Evolutionary conservation across 2,113 vertebrate genomes (phyloP).

Genomic region (Gopherus evgoodei): DNA sequence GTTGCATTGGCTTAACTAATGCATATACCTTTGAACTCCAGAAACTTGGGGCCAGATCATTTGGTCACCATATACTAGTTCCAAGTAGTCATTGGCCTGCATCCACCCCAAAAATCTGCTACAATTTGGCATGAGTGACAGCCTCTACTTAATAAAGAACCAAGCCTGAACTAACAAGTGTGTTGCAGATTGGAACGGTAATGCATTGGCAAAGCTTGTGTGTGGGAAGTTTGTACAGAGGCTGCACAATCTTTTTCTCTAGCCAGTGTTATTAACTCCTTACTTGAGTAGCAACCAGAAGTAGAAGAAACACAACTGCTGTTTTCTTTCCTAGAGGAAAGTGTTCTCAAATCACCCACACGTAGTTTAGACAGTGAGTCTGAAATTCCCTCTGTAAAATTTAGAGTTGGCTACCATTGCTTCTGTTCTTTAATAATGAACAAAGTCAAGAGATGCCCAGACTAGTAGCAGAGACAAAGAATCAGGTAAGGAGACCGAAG

Average conservation of each 20-base stretch:
- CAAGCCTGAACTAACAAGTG: background rate
- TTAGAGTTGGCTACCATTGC: background rate
- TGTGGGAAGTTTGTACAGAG: background rate
- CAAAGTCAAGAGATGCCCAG: background rate
- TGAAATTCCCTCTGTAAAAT: background rate
- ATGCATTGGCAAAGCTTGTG: background rate
- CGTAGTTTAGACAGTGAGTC: background rate
- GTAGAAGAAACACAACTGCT: background rate
- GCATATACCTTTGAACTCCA: background rate
- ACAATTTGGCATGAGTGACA: background rate
- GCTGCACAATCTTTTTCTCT: background rate
- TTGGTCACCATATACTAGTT: background rate
- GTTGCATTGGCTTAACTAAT: background rate
- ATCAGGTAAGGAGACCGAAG: background rate
- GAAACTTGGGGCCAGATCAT: background rate
- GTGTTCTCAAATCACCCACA: background rate
- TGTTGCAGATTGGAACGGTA: background rate
- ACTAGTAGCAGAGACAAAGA: background rate
- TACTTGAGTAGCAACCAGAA: background rate
- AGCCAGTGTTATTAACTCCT: background rate
- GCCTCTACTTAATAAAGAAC: background rate
- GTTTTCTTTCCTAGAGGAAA: background rate
- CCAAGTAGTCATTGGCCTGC: background rate
- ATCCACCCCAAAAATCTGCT: background rate
- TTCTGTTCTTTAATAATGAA: background rate